These are phyloP conservation scores for Macrosoma leucophasiata DNA, from an alignment of 2,888 invertebrate species.

Conservation along the genomic window DNA sequence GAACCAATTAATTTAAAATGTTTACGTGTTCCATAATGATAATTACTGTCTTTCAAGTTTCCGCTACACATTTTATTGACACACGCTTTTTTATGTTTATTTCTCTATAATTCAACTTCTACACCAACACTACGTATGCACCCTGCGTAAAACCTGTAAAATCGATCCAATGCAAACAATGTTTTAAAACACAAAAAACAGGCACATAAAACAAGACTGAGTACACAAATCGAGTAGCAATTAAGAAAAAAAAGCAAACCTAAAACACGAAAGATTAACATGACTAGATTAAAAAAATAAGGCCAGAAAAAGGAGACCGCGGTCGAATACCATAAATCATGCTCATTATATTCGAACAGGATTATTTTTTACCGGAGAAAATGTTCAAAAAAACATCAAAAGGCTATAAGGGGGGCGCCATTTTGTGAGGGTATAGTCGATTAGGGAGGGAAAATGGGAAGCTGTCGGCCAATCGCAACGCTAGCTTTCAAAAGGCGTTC, in stretches of 20 bases:
- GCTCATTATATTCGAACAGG: slow-evolving; percentile 74
- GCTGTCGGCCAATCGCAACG: slow-evolving; percentile 43
- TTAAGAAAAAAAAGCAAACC: slow-evolving; percentile 54
- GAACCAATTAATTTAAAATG: too few relatives aligned
- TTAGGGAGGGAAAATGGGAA: slow-evolving; percentile 62
- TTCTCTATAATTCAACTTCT: too few relatives aligned
- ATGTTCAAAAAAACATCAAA: slow-evolving; percentile 73
- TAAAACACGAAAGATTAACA: slow-evolving; percentile 66
- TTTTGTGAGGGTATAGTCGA: slow-evolving; percentile 63
- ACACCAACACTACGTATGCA: too few relatives aligned
- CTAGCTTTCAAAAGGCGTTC: slow-evolving; percentile 57
- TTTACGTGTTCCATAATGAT: too few relatives aligned
- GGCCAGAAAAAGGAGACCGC: slow-evolving; percentile 50
- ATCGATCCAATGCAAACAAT: not conserved
- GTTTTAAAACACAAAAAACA: slow-evolving; percentile 6
- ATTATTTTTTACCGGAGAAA: slow-evolving; percentile 73
- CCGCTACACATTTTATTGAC: too few relatives aligned
- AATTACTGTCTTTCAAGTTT: too few relatives aligned
- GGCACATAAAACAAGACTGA: slow-evolving; percentile 4
- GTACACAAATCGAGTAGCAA: slow-evolving; percentile 39
- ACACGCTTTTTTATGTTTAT: too few relatives aligned
- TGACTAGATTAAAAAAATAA: slow-evolving; percentile 59
- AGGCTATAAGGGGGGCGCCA: slow-evolving; percentile 70
- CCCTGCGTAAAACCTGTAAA: not conserved
- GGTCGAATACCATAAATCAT: slow-evolving; percentile 74